Evolutionary conservation across 1,140 invertebrate species (phyloP).

Genomic region (Matsumurasca onukii): DNA sequence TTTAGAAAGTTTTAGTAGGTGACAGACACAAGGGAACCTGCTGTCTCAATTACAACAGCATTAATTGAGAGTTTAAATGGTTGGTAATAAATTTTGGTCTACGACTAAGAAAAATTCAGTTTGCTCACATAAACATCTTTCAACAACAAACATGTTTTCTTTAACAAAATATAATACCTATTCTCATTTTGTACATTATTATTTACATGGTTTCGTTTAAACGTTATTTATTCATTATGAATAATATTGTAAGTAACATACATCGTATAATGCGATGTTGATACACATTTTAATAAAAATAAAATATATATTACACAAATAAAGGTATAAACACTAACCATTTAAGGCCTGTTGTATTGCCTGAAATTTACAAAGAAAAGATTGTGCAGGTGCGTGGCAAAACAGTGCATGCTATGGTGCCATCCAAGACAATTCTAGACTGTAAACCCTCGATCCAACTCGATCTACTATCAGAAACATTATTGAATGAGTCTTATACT

Average conservation of each 20-base stretch:
- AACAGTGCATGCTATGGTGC: slow-evolving; percentile 23
- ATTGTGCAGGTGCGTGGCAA: neutral
- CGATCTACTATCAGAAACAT: too few species aligned
- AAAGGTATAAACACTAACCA: slow-evolving; percentile 23
- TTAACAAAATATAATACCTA: slow-evolving; percentile 23
- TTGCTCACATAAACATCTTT: slow-evolving; percentile 23
- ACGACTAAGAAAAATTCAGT: neutral
- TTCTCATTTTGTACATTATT: slow-evolving; percentile 17
- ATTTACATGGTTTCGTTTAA: slow-evolving; percentile 20
- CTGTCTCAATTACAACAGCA: neutral
- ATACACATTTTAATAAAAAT: neutral
- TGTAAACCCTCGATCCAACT: too few species aligned
- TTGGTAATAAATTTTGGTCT: neutral
- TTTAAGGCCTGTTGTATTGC: slow-evolving; percentile 23
- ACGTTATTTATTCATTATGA: slow-evolving; percentile 14
- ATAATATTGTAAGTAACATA: slow-evolving; percentile 2
- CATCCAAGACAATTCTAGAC: too few species aligned
- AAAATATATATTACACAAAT: slow-evolving; percentile 5
- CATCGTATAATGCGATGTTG: neutral
- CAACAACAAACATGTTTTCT: slow-evolving; percentile 20
- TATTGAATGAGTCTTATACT: too few species aligned
- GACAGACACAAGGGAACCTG: too few species aligned
- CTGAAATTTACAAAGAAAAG: neutral
- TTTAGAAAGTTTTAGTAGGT: slow-evolving; percentile 21
- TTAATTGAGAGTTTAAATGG: neutral